These are phyloP conservation scores for Plebejus anna DNA, from an alignment of 2,888 invertebrate species.

Conservation along the genomic window DNA sequence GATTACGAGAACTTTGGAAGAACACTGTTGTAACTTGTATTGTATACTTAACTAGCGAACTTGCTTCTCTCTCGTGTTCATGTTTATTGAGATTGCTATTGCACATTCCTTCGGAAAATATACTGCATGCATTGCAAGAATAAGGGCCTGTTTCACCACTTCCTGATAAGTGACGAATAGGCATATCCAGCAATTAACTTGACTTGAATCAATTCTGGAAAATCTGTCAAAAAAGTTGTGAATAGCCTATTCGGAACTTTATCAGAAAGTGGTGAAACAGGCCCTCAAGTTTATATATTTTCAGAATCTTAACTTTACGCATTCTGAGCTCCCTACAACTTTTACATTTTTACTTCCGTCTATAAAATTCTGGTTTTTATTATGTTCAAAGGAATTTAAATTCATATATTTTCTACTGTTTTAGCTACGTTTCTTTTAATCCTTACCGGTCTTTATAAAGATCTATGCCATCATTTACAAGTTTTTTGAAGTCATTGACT, in stretches of 20 bases:
- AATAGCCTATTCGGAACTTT: too few species aligned
- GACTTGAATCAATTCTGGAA: too few species aligned
- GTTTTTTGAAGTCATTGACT: neutral
- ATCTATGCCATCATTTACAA: neutral
- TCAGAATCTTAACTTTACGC: neutral
- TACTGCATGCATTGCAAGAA: neutral
- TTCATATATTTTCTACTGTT: too few species aligned
- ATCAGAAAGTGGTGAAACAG: too few species aligned
- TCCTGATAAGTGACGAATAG: too few species aligned
- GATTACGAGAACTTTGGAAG: constrained; percentile 39
- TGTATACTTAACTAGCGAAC: neutral
- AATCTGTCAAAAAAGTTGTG: too few species aligned
- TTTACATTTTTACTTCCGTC: neutral
- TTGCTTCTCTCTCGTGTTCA: neutral
- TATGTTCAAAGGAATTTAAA: neutral
- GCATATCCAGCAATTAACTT: too few species aligned
- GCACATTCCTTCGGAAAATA: neutral
- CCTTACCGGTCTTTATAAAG: neutral
- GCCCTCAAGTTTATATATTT: neutral
- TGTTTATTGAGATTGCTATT: constrained; percentile 2
- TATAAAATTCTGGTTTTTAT: neutral
- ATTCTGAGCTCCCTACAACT: neutral
- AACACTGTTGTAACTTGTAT: neutral
- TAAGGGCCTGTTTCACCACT: too few species aligned
- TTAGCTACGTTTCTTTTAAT: neutral